phyloP scores from a whole-genome alignment of 2,113 vertebrate genomes.

The Rhombomys opimus region DNA sequence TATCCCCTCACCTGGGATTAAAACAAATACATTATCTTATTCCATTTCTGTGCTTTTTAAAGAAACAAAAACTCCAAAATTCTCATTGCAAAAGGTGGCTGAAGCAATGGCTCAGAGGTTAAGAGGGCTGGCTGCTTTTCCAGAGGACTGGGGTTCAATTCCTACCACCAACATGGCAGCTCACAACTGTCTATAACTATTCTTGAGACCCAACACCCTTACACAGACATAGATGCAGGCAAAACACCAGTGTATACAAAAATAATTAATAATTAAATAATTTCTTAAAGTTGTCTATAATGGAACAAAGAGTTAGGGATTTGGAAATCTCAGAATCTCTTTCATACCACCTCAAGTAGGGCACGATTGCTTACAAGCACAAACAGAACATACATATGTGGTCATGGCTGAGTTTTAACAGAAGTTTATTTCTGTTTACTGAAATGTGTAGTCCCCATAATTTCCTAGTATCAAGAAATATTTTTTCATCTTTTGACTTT shows the following conservation, averaged over 20 bases:
- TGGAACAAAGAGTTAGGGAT: not conserved
- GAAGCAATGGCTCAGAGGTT: not conserved
- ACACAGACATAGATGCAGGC: not conserved
- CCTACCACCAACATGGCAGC: not conserved
- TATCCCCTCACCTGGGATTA: too few relatives aligned
- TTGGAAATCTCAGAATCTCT: not conserved
- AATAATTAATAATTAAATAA: not conserved
- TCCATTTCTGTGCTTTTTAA: too few relatives aligned
- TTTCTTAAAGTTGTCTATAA: not conserved
- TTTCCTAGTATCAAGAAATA: conserved; percentile 28
- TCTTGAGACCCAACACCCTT: not conserved
- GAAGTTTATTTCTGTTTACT: not conserved
- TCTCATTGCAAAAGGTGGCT: not conserved
- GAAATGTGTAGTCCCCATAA: conserved; percentile 9
- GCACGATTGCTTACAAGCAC: not conserved
- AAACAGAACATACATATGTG: not conserved
- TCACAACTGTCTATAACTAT: not conserved
- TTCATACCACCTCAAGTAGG: not conserved
- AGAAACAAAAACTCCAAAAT: too few relatives aligned
- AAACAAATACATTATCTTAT: too few relatives aligned
- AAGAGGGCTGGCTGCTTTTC: not conserved
- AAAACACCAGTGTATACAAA: not conserved
- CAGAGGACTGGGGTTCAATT: not conserved
- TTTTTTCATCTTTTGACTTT: not conserved
- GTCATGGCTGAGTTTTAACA: not conserved